phyloP scores from a whole-genome alignment of 2,797 vertebrate species.

The Hydrolagus colliei region DNA sequence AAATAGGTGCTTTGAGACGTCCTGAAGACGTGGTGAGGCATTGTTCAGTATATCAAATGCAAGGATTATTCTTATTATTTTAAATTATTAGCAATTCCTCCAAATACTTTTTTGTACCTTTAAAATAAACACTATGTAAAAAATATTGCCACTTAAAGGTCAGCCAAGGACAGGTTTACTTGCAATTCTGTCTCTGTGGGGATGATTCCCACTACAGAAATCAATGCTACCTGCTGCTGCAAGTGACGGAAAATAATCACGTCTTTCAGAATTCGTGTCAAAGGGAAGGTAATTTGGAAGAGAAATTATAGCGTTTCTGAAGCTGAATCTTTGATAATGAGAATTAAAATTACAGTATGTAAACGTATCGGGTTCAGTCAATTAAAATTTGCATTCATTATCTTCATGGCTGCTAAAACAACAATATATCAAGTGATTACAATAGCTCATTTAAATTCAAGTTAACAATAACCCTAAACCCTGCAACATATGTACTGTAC shows the following conservation, averaged over 20 bases:
- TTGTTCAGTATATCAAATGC: too few species aligned
- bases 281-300: background rate
- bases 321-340: too few species aligned
- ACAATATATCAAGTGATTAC: background rate
- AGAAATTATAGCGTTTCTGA: background rate
- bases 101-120: background rate
- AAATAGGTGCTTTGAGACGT: too few species aligned
- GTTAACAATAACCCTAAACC: background rate
- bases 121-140: background rate
- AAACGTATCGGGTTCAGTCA: too few species aligned
- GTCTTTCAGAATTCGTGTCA: background rate
- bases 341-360: too few species aligned
- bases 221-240: background rate
- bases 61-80: too few species aligned
- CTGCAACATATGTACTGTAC: background rate
- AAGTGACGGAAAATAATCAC: background rate
- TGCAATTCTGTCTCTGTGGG: too few species aligned
- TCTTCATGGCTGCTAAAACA: background rate
- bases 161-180: background rate
- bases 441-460: slow-evolving; percentile 21
- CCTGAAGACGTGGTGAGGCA: too few species aligned
- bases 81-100: too few species aligned
- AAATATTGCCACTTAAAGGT: background rate
- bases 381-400: background rate
- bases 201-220: background rate